Conservation (phyloP, 2,797 vertebrate species). For the Huso huso region DNA sequence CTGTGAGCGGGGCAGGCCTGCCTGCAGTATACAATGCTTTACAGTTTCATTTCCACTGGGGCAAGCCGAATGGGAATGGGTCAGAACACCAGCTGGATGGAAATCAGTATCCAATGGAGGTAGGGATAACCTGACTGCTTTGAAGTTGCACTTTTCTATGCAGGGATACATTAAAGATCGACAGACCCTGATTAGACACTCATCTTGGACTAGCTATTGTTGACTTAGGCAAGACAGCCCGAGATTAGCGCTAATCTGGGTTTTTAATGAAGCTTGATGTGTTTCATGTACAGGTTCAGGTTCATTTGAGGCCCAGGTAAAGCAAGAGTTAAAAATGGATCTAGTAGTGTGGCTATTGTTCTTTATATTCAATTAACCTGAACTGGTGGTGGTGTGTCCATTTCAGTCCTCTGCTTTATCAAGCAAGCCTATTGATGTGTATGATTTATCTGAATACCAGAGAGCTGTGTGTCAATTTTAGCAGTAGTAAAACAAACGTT, state of each 20-base stretch:
- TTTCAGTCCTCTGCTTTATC: no score
- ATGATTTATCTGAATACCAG: no score
- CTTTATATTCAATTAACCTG: conserved; percentile 2
- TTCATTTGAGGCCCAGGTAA: no score
- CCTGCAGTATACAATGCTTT: conserved; percentile 54
- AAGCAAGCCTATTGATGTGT: no score
- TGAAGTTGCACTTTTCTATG: conserved; percentile 3
- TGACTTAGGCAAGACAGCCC: no score
- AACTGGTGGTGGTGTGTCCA: no score
- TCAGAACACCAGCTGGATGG: conserved; percentile 72
- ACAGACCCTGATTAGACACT: neutral
- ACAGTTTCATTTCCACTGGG: conserved; percentile 84
- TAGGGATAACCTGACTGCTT: conserved; percentile 30
- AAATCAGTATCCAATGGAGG: conserved; percentile 72
- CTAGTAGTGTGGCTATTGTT: conserved; percentile 13
- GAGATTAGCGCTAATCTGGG: no score
- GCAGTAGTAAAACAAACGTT: no score
- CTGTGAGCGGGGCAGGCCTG: conserved; percentile 66
- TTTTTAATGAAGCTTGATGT: no score
- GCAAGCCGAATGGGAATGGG: conserved; percentile 50
- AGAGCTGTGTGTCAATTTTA: no score
- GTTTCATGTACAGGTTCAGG: no score
- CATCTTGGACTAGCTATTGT: conserved; percentile 7
- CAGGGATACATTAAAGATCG: neutral
- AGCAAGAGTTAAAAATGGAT: no score